A percentile compares a stretch with the other conserved stretches of the same genome.
Conservation (phyloP, 2,113 vertebrate species). For the Trematocara macrostoma region DNA sequence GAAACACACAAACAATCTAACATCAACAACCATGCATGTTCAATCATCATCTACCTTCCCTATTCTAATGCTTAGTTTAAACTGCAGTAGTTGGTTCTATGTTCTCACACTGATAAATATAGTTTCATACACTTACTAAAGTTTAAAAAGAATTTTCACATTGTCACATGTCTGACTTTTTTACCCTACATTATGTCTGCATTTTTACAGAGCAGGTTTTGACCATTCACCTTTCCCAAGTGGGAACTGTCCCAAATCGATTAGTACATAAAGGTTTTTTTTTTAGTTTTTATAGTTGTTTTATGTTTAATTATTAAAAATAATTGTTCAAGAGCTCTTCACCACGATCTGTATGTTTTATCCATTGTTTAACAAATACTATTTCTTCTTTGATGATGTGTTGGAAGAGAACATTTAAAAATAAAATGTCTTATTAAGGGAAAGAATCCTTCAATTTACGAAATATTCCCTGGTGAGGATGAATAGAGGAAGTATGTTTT, state of each 20-base stretch:
- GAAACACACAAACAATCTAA: neutral
- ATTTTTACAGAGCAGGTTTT: neutral
- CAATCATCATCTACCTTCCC: accelerated
- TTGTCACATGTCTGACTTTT: neutral
- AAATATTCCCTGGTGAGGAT: accelerated
- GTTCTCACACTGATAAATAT: accelerated
- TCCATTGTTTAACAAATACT: neutral
- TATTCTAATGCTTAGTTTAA: accelerated
- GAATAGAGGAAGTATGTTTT: neutral
- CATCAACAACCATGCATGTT: neutral
- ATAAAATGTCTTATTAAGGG: accelerated
- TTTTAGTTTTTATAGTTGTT: neutral
- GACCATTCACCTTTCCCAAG: accelerated
- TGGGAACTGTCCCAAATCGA: neutral
- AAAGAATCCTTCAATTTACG: accelerated
- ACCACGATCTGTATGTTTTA: accelerated
- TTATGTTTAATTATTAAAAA: neutral
- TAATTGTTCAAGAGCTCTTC: neutral
- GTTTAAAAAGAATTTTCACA: accelerated
- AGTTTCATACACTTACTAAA: neutral
- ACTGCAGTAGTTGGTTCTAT: neutral
- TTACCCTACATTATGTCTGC: neutral
- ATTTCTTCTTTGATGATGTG: neutral
- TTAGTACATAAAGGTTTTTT: accelerated
- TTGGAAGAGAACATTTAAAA: neutral